Evolutionary conservation across 1,140 invertebrate genomes (phyloP).

Genomic region (Dendrolimus kikuchii): DNA sequence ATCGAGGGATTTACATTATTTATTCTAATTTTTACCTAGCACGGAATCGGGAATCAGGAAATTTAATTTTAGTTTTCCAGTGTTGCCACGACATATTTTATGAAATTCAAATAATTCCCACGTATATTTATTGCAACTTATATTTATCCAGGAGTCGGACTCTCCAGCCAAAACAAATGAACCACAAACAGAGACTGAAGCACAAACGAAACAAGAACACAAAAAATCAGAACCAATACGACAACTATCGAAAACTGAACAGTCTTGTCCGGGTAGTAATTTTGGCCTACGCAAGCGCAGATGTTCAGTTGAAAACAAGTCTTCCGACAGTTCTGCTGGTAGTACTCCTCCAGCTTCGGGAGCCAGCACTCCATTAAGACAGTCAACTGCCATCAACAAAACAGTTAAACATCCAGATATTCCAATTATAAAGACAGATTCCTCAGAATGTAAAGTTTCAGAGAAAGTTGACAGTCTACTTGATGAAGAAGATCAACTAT

Average conservation of each 20-base stretch:
- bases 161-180: slow-evolving; percentile 46
- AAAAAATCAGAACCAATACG: slow-evolving; percentile 38
- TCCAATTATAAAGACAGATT: slow-evolving; percentile 57
- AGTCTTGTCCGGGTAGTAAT: slow-evolving; percentile 28
- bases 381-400: slow-evolving; percentile 49
- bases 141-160: slow-evolving; percentile 39
- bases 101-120: too few species aligned
- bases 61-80: too few species aligned
- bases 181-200: slow-evolving; percentile 41
- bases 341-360: slow-evolving; percentile 71
- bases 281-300: slow-evolving; percentile 72
- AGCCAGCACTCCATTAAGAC: slow-evolving; percentile 64
- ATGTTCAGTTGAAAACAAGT: slow-evolving; percentile 71
- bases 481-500: slow-evolving; percentile 49
- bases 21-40: too few species aligned
- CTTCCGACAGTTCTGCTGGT: slow-evolving; percentile 68
- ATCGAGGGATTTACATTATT: too few species aligned
- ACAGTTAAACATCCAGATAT: slow-evolving; percentile 57
- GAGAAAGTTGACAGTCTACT: slow-evolving; percentile 39
- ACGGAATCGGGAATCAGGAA: too few species aligned
- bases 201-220: slow-evolving; percentile 29
- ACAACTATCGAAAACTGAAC: slow-evolving; percentile 35
- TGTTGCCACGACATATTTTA: too few species aligned
- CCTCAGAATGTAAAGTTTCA: slow-evolving; percentile 49
- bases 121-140: not conserved